A percentile compares a stretch with the other conserved stretches of the same genome.
Conservation (phyloP, 2,888 invertebrate species). For the Capitulum mitella region DNA sequence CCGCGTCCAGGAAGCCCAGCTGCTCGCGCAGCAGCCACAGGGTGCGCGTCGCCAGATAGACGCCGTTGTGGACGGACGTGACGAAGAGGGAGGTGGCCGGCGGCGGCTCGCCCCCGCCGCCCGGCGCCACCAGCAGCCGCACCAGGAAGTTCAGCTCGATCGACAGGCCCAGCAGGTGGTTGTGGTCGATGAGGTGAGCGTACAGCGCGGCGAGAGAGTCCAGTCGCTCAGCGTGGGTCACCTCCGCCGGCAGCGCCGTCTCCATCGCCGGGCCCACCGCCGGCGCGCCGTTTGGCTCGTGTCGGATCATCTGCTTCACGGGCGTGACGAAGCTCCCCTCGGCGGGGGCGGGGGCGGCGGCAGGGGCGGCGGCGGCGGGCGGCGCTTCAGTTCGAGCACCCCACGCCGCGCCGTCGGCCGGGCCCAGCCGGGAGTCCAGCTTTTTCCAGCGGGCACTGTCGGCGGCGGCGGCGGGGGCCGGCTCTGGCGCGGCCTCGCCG, state of each 20-base stretch:
- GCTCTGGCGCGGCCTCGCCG: background rate
- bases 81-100: conserved; percentile 28
- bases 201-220: conserved; percentile 54
- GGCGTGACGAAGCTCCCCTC: background rate
- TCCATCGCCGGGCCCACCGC: background rate
- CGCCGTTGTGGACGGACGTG: conserved; percentile 54
- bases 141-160: conserved; percentile 63
- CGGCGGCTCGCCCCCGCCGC: conserved; percentile 33
- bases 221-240: conserved; percentile 50
- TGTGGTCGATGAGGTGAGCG: conserved; percentile 51
- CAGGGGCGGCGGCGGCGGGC: background rate
- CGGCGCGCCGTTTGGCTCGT: background rate
- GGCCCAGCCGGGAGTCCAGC: background rate
- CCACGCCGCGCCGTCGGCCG: background rate
- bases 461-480: background rate
- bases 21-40: conserved; percentile 54
- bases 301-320: background rate
- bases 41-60: conserved; percentile 64
- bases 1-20: conserved; percentile 55
- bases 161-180: conserved; percentile 56
- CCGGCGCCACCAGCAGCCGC: conserved; percentile 51
- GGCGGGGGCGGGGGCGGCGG: background rate
- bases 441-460: background rate
- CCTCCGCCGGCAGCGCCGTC: conserved; percentile 38
- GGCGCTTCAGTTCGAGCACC: background rate